These are phyloP conservation scores for Enteromius afrohamiltoni DNA, from an alignment of 2,797 vertebrate genomes.

Conservation along the genomic window DNA sequence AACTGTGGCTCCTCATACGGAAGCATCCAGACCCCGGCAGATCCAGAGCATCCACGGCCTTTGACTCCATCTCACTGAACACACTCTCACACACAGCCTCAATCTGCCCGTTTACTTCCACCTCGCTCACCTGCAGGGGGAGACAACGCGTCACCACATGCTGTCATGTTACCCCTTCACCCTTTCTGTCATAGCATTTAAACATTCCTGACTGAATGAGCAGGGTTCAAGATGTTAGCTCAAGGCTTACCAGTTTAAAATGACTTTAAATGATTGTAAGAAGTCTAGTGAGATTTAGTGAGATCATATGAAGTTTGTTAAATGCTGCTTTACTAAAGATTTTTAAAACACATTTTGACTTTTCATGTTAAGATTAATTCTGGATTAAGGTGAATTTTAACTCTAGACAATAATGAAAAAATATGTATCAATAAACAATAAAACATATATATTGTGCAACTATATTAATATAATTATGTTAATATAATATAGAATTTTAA, in stretches of 20 bases:
- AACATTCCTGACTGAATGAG: neutral
- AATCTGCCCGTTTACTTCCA: constrained; percentile 98
- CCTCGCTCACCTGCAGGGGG: constrained; percentile 89
- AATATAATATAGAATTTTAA: neutral
- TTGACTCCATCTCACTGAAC: constrained; percentile 95
- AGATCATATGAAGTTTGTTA: neutral
- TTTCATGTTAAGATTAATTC: neutral
- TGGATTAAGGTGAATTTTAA: neutral
- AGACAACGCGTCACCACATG: constrained; percentile 39
- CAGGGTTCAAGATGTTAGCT: neutral
- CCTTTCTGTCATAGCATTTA: neutral
- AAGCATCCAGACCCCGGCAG: constrained; percentile 92
- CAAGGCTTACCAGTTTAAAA: neutral
- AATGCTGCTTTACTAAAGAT: constrained; percentile 2
- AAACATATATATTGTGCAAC: neutral
- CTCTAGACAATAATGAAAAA: neutral
- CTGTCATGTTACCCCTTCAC: neutral
- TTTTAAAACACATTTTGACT: neutral
- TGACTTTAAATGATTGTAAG: neutral
- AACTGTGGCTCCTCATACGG: constrained; percentile 97
- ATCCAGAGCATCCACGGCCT: constrained; percentile 94
- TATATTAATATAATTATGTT: neutral
- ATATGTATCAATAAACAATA: neutral
- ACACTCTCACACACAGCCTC: constrained; percentile 94
- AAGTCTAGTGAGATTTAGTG: neutral